These are phyloP conservation scores for Myiotriccus ornatus DNA, from an alignment of 2,797 vertebrate species.

Conservation along the genomic window DNA sequence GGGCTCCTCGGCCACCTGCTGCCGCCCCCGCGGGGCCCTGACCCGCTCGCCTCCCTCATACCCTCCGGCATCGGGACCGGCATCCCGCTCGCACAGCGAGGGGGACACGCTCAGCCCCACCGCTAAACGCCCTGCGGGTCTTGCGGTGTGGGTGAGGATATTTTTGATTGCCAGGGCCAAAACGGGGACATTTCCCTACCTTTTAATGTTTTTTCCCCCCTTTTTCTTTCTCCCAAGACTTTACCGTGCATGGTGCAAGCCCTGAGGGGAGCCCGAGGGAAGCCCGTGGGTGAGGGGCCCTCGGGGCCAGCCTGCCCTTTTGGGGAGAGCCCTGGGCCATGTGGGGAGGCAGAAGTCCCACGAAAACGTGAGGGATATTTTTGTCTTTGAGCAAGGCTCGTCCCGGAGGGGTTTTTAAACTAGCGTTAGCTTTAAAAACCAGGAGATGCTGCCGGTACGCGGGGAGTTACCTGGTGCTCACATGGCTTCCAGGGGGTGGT, in stretches of 20 bases:
- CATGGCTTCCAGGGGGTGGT: accelerated
- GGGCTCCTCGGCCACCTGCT: background rate
- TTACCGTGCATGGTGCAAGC: background rate
- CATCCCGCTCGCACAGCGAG: background rate
- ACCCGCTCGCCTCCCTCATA: background rate
- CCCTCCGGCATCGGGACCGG: background rate
- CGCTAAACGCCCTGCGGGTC: background rate
- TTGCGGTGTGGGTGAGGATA: accelerated
- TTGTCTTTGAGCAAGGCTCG: background rate
- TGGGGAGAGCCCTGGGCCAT: background rate
- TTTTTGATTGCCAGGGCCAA: background rate
- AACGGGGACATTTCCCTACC: too few species aligned
- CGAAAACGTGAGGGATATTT: accelerated
- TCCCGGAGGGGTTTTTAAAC: background rate
- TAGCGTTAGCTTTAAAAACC: accelerated
- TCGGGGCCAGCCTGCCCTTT: too few species aligned
- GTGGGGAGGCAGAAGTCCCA: background rate
- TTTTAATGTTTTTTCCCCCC: too few species aligned
- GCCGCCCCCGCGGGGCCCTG: background rate
- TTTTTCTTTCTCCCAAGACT: background rate
- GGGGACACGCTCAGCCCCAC: background rate
- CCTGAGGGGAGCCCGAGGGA: background rate
- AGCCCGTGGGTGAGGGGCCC: background rate
- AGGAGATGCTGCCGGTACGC: background rate
- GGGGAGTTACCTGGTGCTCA: background rate